Conservation (phyloP, 2,888 invertebrate genomes). For the Emmelina monodactyla region DNA sequence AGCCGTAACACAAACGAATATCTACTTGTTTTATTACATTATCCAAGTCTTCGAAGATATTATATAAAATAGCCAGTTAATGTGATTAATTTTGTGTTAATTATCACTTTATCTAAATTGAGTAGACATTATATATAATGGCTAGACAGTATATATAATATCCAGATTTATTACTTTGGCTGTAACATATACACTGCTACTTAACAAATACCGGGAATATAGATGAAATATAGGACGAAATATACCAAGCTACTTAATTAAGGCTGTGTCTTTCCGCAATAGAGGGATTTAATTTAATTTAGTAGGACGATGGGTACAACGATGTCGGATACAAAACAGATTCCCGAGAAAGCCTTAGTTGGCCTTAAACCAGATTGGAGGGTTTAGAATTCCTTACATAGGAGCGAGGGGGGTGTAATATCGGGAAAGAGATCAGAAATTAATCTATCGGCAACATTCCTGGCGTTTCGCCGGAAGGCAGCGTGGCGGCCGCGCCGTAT, state of each 20-base stretch:
- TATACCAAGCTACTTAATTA: slow-evolving; percentile 1
- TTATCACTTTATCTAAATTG: too few relatives aligned
- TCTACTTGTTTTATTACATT: too few relatives aligned
- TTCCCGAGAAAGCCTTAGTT: slow-evolving; percentile 38
- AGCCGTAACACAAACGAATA: too few relatives aligned
- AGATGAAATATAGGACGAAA: background rate
- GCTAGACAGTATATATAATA: too few relatives aligned
- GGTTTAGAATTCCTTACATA: slow-evolving; percentile 61
- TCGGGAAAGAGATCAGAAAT: slow-evolving; percentile 66
- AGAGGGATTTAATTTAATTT: slow-evolving; percentile 14
- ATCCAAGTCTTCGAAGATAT: too few relatives aligned
- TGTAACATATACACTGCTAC: too few relatives aligned
- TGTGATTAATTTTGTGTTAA: too few relatives aligned
- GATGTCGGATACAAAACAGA: slow-evolving; percentile 27
- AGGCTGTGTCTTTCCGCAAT: slow-evolving; percentile 13
- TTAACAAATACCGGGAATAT: too few relatives aligned
- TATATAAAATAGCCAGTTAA: too few relatives aligned
- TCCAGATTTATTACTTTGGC: too few relatives aligned
- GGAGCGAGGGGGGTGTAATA: slow-evolving; percentile 58
- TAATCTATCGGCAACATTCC: slow-evolving; percentile 66
- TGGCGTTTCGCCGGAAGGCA: slow-evolving; percentile 64
- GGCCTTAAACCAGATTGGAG: slow-evolving; percentile 57
- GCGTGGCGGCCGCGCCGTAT: slow-evolving; percentile 22
- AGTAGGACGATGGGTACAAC: slow-evolving; percentile 17
- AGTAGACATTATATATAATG: too few relatives aligned